Evolutionary conservation across 2,888 invertebrate species (phyloP).

Genomic region (Automeris io): DNA sequence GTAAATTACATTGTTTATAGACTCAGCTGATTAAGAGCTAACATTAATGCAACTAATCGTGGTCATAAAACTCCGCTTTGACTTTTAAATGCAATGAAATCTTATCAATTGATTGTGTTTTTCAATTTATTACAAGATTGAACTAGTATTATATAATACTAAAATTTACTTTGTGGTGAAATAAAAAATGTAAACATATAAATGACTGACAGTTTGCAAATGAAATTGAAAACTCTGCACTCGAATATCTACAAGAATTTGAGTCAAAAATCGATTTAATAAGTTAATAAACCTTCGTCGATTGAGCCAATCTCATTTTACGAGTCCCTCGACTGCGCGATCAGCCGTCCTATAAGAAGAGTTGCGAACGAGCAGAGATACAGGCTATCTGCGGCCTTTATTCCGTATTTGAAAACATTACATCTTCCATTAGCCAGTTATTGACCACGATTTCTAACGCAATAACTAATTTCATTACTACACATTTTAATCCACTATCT

Average conservation of each 20-base stretch:
- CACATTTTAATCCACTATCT: too few species aligned
- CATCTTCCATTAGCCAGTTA: too few species aligned
- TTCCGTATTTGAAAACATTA: conserved; percentile 30
- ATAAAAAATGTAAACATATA: neutral
- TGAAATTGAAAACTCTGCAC: conserved; percentile 35
- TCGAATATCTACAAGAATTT: conserved; percentile 38
- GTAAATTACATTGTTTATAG: too few species aligned
- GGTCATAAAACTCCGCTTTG: too few species aligned
- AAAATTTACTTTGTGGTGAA: neutral
- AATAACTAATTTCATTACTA: too few species aligned
- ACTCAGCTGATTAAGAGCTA: too few species aligned
- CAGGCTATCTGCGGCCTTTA: conserved; percentile 34
- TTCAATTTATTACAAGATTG: too few species aligned
- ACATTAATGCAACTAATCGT: too few species aligned
- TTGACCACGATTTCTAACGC: too few species aligned
- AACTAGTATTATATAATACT: neutral
- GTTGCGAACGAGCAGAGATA: conserved; percentile 40
- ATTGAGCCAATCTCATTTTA: conserved; percentile 69
- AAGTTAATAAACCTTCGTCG: conserved; percentile 66
- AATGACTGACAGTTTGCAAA: conserved; percentile 19
- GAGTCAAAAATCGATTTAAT: conserved; percentile 66
- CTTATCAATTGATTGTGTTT: too few species aligned
- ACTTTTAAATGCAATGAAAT: too few species aligned
- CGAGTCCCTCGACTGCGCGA: conserved; percentile 55
- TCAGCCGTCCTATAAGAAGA: conserved; percentile 49